phyloP scores from a whole-genome alignment of 2,888 invertebrate genomes.

The Timema podura region DNA sequence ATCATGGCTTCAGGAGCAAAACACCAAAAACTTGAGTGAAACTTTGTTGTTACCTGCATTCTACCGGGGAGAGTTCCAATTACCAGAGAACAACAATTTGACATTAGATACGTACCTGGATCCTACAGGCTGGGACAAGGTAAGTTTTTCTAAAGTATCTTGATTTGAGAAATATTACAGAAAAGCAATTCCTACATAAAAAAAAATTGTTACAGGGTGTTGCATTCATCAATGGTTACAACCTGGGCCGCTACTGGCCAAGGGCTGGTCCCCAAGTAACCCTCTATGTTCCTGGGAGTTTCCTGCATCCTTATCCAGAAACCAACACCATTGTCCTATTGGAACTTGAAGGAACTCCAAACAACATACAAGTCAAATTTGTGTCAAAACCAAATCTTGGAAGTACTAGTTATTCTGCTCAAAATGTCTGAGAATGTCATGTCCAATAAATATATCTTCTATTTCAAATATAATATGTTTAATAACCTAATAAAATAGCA shows the following conservation, averaged over 20 bases:
- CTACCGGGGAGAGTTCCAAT: constrained; percentile 25
- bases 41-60: constrained; percentile 20
- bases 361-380: not conserved
- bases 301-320: constrained; percentile 32
- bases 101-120: constrained; percentile 36
- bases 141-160: constrained; percentile 24
- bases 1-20: constrained; percentile 7
- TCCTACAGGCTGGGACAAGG: constrained; percentile 39
- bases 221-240: constrained; percentile 37
- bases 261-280: constrained; percentile 37
- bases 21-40: not conserved
- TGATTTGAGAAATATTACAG: not conserved
- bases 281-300: constrained; percentile 36
- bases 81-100: constrained; percentile 21
- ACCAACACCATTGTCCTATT: constrained; percentile 35
- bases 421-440: no score
- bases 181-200: not conserved
- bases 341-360: constrained; percentile 29
- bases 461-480: no score
- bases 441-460: no score
- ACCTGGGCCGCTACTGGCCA: constrained; percentile 39
- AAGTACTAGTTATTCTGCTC: no score
- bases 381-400: not conserved
- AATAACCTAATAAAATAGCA: no score
- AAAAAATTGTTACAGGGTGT: constrained; percentile 35